phyloP scores from a whole-genome alignment of 2,888 invertebrate species.

The Gryllus longicercus region DNA sequence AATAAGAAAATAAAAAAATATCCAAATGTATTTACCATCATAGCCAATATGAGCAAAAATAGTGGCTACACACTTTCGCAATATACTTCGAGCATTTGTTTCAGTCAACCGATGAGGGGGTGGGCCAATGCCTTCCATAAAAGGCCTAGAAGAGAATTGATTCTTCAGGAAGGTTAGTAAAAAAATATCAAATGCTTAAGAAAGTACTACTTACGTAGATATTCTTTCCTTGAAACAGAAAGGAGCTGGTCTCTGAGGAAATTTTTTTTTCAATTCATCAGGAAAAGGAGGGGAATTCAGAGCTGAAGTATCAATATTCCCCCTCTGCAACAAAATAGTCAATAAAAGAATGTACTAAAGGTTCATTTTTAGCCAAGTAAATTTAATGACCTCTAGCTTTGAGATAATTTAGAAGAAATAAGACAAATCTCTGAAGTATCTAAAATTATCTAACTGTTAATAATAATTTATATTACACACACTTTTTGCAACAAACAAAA shows the following conservation, averaged over 20 bases:
- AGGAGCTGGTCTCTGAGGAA: not conserved
- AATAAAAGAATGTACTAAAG: no score
- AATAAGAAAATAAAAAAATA: not conserved
- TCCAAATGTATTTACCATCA: slow-evolving; percentile 46
- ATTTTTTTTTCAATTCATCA: not conserved
- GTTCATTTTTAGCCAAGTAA: no score
- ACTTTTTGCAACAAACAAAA: no score
- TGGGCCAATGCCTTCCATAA: slow-evolving; percentile 25
- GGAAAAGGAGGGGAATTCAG: no score
- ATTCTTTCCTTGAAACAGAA: not conserved
- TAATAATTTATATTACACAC: no score
- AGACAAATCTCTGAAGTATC: no score
- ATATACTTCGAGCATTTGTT: slow-evolving; percentile 44
- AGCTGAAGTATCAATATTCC: no score
- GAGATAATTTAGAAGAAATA: no score
- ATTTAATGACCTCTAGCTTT: no score
- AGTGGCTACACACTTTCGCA: slow-evolving; percentile 51
- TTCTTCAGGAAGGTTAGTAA: not conserved
- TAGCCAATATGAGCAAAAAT: slow-evolving; percentile 55
- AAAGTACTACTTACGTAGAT: not conserved
- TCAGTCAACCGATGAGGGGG: slow-evolving; percentile 38
- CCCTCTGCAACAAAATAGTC: no score
- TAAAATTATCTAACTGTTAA: no score
- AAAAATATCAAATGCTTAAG: not conserved
- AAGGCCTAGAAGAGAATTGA: slow-evolving; percentile 23